phyloP scores from a whole-genome alignment of 2,113 vertebrate genomes.

The Gobio gobio region DNA sequence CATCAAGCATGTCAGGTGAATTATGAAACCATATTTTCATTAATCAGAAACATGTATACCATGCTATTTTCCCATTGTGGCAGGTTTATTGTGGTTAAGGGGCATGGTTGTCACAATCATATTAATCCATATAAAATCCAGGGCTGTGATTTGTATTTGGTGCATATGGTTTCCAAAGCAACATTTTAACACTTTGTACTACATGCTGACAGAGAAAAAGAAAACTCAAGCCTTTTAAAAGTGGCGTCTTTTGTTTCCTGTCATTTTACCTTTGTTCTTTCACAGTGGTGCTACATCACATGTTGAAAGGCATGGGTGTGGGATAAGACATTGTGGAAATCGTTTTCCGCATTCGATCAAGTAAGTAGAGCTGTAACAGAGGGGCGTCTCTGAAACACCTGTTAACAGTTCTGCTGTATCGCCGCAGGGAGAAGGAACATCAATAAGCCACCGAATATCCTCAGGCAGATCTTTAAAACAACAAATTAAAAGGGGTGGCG shows the following conservation, averaged over 20 bases:
- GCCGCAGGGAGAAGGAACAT: conserved; percentile 45
- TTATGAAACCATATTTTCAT: conserved; percentile 36
- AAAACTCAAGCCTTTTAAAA: neutral
- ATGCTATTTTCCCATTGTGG: conserved; percentile 27
- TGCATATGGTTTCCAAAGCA: neutral
- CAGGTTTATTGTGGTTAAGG: conserved; percentile 48
- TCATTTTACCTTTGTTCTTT: neutral
- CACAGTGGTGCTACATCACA: neutral
- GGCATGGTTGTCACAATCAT: conserved; percentile 34
- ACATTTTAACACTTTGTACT: neutral
- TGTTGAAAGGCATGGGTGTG: neutral
- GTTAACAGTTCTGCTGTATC: conserved; percentile 31
- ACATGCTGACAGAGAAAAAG: neutral
- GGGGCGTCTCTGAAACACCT: conserved; percentile 41
- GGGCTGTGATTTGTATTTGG: neutral
- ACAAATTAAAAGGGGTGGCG: conserved; percentile 40
- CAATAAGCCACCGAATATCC: conserved; percentile 35
- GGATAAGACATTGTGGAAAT: neutral
- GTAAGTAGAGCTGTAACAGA: conserved; percentile 23
- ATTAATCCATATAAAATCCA: conserved; percentile 22
- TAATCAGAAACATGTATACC: conserved; percentile 26
- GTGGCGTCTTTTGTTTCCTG: neutral
- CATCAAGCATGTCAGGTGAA: conserved; percentile 34
- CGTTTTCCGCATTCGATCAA: neutral
- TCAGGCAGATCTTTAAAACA: conserved; percentile 50